Percentiles rank a stretch among this genome's conserved stretches.
phyloP scores from a whole-genome alignment of 2,113 vertebrate species.

The Pygoscelis antarcticus region DNA sequence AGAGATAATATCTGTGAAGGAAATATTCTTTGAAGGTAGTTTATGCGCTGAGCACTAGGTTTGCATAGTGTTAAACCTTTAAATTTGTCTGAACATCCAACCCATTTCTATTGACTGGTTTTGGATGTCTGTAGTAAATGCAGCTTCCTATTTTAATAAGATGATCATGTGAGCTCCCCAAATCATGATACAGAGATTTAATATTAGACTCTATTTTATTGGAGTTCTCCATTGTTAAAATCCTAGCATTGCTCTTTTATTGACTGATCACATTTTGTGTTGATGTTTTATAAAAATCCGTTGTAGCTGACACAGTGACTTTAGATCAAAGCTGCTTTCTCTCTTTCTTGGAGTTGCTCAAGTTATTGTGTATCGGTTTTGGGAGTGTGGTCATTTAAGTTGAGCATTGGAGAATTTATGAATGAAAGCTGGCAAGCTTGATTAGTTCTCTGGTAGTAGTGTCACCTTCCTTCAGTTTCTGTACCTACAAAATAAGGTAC shows the following conservation, averaged over 20 bases:
- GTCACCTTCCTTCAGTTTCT: neutral
- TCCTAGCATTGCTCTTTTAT: neutral
- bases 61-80: neutral
- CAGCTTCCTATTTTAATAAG: neutral
- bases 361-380: neutral
- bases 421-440: neutral
- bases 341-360: neutral
- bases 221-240: neutral
- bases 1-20: neutral
- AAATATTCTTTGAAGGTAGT: neutral
- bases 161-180: neutral
- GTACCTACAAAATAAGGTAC: neutral
- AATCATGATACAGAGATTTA: neutral
- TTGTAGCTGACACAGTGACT: neutral
- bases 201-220: neutral
- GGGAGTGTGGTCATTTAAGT: neutral
- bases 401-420: neutral
- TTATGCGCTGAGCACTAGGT: neutral
- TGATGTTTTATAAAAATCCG: neutral
- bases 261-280: neutral
- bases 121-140: neutral
- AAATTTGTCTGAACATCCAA: neutral
- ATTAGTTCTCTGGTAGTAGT: neutral
- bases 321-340: neutral
- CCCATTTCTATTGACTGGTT: neutral